Evolutionary conservation across 2,113 vertebrate genomes (phyloP).

Genomic region (Acrocephalus arundinaceus): DNA sequence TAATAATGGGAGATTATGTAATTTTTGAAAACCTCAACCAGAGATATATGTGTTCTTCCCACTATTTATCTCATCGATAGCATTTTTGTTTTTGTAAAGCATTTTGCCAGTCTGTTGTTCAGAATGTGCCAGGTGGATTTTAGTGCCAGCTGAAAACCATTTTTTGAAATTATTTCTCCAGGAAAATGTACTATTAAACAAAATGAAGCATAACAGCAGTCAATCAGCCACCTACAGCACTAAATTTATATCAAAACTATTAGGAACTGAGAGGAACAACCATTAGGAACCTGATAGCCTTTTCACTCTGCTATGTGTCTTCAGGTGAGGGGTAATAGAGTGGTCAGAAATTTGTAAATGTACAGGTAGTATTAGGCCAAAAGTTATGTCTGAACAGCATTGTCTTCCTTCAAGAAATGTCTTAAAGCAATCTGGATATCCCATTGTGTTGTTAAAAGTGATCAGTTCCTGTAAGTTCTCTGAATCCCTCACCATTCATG

Average conservation of each 20-base stretch:
- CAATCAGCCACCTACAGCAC: neutral
- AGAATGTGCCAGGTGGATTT: neutral
- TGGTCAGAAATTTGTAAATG: neutral
- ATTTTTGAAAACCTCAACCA: neutral
- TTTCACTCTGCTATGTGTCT: neutral
- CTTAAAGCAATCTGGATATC: neutral
- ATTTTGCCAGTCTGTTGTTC: neutral
- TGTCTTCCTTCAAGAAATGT: neutral
- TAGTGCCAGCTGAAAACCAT: neutral
- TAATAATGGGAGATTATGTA: neutral
- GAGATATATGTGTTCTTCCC: neutral
- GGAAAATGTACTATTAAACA: neutral
- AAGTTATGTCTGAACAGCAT: neutral
- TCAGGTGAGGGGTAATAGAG: neutral
- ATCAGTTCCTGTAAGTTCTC: neutral
- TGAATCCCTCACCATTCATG: neutral
- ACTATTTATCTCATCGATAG: neutral
- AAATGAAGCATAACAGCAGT: neutral
- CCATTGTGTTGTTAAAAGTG: neutral
- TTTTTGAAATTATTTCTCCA: neutral
- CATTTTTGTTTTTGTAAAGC: neutral
- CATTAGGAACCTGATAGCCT: neutral
- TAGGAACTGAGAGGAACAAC: neutral
- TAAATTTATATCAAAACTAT: neutral
- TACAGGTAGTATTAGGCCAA: neutral